Base-by-base conservation (phyloP, 2,888 invertebrate genomes). In the Polietes domitor region DNA sequence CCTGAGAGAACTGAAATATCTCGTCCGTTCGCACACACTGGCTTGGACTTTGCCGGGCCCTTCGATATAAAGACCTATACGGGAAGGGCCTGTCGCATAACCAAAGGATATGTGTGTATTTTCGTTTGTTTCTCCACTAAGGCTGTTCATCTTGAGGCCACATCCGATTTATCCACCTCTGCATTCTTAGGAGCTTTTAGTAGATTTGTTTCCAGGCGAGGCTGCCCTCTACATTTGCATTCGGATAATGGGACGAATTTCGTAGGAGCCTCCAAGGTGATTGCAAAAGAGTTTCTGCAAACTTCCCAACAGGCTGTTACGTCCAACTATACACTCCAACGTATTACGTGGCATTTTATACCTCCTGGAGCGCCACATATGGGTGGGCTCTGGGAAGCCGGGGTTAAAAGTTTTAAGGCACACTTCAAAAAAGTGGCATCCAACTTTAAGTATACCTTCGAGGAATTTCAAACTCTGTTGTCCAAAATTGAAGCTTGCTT, bases 41-140 rank as follows among this genome's bases (percentile, higher is more conserved):
- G 43, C 3, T 10, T 43, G 3, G 43, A 12, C n/a, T 43, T 43
- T n/a, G 43, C 43, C 10, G 43, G 15, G 7, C 5, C 7, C 3
- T 43, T 15, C 10, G 43, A 43, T 43, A 43, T 43, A 5, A 32
- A 32, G 7, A 32, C 32, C 32, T 32, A 32, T 7, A 32, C 5
- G 5, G 32, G 32, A 32, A 5, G 32, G 3, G 32, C 32, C 32
- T 32, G 32, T 32, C 32, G 32, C 7, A 32, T 3, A 15, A 43
- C n/a, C 6, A 15, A 15, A n/a, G n/a, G n/a, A n/a, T 70, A 70
- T 7, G 32, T 80, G 26, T 74, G 79, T 12, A n/a, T 80, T 10
- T 80, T 79, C 3, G 75, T 71, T 0, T 80, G 76, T 12, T 70
- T 77, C 26, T 37, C 53, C 9, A 65, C 76, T 0, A 65, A 68